These are phyloP conservation scores for Patagioenas fasciata DNA, from an alignment of 2,113 vertebrate genomes.

Conservation along the genomic window DNA sequence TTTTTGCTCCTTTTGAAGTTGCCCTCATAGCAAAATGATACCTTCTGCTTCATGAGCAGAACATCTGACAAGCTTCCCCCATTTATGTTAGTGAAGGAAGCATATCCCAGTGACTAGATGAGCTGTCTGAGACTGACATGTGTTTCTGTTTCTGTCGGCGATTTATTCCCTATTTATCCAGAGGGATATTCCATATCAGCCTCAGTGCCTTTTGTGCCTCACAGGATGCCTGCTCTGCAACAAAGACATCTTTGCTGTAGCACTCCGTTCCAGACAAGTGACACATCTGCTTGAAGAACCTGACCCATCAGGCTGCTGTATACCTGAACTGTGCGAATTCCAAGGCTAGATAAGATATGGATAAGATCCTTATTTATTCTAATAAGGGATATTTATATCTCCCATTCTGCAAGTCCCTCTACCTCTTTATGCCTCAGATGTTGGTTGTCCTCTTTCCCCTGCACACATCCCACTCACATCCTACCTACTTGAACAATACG, in stretches of 20 bases:
- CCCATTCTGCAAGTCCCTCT: background rate
- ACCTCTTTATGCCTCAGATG: background rate
- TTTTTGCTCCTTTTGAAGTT: constrained; percentile 15
- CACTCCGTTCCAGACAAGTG: background rate
- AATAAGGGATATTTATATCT: background rate
- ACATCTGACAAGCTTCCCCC: background rate
- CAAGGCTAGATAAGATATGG: background rate
- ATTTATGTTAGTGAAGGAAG: background rate
- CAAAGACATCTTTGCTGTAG: background rate
- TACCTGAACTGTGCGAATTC: background rate
- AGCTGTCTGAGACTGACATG: background rate
- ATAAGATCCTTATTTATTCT: background rate
- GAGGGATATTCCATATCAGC: background rate
- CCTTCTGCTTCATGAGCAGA: background rate
- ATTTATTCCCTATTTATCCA: background rate
- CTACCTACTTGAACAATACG: background rate
- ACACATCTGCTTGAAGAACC: background rate
- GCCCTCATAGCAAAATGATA: background rate
- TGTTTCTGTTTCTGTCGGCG: background rate
- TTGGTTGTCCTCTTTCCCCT: background rate
- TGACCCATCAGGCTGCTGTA: background rate
- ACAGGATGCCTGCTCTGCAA: fast-evolving
- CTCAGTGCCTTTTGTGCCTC: background rate
- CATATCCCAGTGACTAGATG: background rate
- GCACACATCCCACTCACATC: background rate